phyloP scores from a whole-genome alignment of 1,140 invertebrate genomes.

The Monochamus saltuarius region DNA sequence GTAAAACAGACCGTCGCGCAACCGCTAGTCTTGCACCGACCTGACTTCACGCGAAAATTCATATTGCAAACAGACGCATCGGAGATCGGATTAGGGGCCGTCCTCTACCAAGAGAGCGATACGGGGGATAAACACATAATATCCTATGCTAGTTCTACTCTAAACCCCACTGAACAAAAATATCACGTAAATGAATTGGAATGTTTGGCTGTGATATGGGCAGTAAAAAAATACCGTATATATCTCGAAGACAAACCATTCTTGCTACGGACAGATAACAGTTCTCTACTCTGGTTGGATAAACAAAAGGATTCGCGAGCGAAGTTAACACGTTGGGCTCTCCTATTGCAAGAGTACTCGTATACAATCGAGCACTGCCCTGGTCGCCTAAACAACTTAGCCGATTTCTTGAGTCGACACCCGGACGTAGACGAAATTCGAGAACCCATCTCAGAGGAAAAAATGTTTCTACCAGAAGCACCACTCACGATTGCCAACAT shows the following conservation, averaged over 20 bases:
- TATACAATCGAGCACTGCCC: conserved; percentile 37
- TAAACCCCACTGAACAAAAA: conserved; percentile 12
- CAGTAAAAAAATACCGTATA: conserved; percentile 37
- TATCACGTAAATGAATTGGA: conserved; percentile 12
- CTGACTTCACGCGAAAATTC: no score
- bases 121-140: conserved; percentile 7
- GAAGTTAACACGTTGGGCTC: conserved; percentile 42
- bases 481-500: background rate
- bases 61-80: conserved; percentile 25
- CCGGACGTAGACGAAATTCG: conserved; percentile 3
- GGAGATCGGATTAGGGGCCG: conserved; percentile 19
- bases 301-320: conserved; percentile 25
- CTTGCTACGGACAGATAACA: conserved; percentile 37
- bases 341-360: conserved; percentile 38
- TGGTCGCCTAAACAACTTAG: conserved; percentile 36
- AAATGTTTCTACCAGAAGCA: background rate
- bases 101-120: conserved; percentile 20
- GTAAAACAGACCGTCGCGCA: no score
- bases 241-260: conserved; percentile 46
- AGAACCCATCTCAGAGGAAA: background rate
- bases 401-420: conserved; percentile 29
- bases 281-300: conserved; percentile 35
- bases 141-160: conserved; percentile 21
- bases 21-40: no score
- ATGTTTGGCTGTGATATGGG: conserved; percentile 42